Evolutionary conservation across 2,113 vertebrate species (phyloP).

Genomic region (Alouatta palliata): DNA sequence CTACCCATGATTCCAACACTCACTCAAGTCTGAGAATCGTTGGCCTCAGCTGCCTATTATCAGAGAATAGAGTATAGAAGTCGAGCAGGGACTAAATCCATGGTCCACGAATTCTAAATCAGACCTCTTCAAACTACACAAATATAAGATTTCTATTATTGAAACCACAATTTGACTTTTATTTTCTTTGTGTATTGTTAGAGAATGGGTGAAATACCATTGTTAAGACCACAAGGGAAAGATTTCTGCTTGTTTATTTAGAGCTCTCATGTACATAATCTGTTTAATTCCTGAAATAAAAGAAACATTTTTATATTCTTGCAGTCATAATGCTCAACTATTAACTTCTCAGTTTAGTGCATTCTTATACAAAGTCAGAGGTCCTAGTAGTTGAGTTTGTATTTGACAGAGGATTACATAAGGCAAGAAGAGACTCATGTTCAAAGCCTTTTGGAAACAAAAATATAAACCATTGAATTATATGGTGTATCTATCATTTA

Average conservation of each 20-base stretch:
- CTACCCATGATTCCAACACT: background rate
- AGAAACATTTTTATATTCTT: background rate
- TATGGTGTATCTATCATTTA: background rate
- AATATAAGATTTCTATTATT: background rate
- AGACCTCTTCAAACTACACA: background rate
- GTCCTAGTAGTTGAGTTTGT: background rate
- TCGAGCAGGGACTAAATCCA: background rate
- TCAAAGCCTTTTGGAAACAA: conserved; percentile 23
- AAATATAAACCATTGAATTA: background rate
- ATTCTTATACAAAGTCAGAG: background rate
- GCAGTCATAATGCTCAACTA: background rate
- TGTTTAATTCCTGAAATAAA: background rate
- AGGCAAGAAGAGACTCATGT: background rate
- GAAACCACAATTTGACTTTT: background rate
- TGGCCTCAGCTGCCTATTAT: background rate
- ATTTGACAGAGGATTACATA: background rate
- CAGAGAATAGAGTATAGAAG: background rate
- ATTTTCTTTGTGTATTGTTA: background rate
- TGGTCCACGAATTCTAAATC: background rate
- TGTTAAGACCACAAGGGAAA: background rate
- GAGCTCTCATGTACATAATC: background rate
- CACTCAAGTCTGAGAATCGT: background rate
- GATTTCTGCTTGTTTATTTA: background rate
- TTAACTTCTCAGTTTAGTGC: background rate
- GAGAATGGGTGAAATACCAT: background rate